Evolutionary conservation across 1,140 invertebrate genomes (phyloP), one percentile per base, ranked within the genome.

Genomic region (Drosophila azteca): DNA sequence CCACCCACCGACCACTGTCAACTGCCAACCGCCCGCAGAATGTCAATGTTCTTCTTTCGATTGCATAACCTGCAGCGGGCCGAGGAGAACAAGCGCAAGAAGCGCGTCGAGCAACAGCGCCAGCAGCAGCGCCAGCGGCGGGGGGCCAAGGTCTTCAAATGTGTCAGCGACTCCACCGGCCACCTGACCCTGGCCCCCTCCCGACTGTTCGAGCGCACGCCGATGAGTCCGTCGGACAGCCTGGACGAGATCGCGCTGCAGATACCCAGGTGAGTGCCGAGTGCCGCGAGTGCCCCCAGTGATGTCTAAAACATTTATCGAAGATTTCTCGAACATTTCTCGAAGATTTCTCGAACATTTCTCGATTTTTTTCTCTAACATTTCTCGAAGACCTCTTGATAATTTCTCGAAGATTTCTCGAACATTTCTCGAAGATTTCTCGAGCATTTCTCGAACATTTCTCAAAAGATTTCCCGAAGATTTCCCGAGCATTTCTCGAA

Each of bases 41-140:
- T 98, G 97, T 97, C 97, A 94, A 95, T 97, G 94, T 98, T 97
- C 94, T 97, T 98, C 95, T 97, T 97, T 93, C 96, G 97, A 60
- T 94, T 97, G 91, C 96, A 97, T 94, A 97, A 97, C 92, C 94
- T 97, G 84, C 96, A 95, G 90, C 94, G 96, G 44, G 95, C 95
- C 88, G 95, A 96, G 92, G 96, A 96, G 84, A 95, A 92, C 80
- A 92, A 94, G 80, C 92, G 93, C 74, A 93, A 93, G 90, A 92
- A 92, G 90, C 92, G 92, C 85, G 92, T 92, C 83, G 92, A 92
- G 91, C 92, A 93, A 80, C 94, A 93, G 92, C 93, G 92, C 77
- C 92, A 79, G 31, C 82, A 91, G 91, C 93, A 93, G 67, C 93
- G 92, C 77, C 92, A 80, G 41, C 71, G 90, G 35, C 78, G 91